Base-by-base conservation (phyloP, 2,888 invertebrate genomes). In the Andrena bicolor region DNA sequence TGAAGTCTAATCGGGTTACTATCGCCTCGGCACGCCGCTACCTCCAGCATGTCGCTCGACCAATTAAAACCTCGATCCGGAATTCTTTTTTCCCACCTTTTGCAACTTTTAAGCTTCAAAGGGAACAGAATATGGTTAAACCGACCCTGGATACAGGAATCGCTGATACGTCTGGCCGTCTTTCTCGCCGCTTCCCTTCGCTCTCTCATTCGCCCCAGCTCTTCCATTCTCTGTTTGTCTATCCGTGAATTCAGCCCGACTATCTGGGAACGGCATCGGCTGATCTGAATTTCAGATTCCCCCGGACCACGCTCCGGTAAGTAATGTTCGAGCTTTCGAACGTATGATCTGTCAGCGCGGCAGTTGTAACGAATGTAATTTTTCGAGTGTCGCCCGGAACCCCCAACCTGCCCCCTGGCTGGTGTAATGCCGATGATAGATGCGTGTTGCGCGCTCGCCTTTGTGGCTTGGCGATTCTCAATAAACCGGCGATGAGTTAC, bases 231-330 rank as follows among this genome's bases (percentile, higher is more conserved):
- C 83, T 82, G 83, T 76, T 82, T 82, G 83, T 51, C 80, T 86
- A 85, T 85, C 83, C 71, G 83, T 58, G 76, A 85, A 85, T 80
- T 78, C 80, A 81, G 80, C 80, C 76, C 26, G 74, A 61, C 80
- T 85, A 85, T 83, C 85, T 66, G 69, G 41, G 66, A 69, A 48
- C 83, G 73, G 58, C 78, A 85, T 85, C 85, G 85, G 58, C 56
- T 32, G 80, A 86, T 86, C 85, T 85, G 85, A 86, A 86, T 86
- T 86, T 83, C 83, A 86, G 83, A 86, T 85, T 83, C 35, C 53
- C 20, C 53, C 73, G 63, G 41, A 8, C 58, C 8, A 26, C 23
- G 49, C 70, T 16, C 5, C 51, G 73, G 74, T 70, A 82, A 82
- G 85, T 82, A 84, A 85, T 60, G 80, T 35, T 79, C 69, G 63